Evolutionary conservation across 2,113 vertebrate genomes (phyloP), one percentile per base, ranked within the genome.

Genomic region (Pterocles burchelli): DNA sequence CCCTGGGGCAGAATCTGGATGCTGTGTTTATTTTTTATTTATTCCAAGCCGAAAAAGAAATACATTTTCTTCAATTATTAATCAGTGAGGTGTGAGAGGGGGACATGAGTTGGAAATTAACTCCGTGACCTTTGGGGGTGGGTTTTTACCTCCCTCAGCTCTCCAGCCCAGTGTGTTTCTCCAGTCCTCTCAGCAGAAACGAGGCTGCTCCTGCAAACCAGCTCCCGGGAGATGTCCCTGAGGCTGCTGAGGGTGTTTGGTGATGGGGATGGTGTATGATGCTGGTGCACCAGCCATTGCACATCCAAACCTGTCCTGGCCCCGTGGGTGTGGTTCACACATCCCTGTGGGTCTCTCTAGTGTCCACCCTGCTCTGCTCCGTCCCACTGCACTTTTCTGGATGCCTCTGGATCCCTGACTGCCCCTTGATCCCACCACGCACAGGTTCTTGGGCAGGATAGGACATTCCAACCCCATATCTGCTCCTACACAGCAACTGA

Each of bases 1-100:
- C 88, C 90, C 89, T 41, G 68, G 26, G 33, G 92, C 79, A 24
- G 86, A 81, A 74, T 16, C n/a, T 6, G 71, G 48, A 94, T 10
- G 80, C 71, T 45, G 70, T 25, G 71, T 57, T 96, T 91, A 36
- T 54, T 94, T 97, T 94, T 95, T 92, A 96, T 96, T 95, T 96
- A 96, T 91, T 90, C 86, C 36, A 65, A 61, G 75, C 57, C 7
- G 20, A 80, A 63, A 68, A 94, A 94, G 93, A 97, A 97, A 97
- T 90, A 86, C 79, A 89, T 95, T 97, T 97, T 87, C 96, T 96
- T 97, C 96, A 97, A 95, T 97, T 96, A 97, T 97, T 96, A 98
- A 97, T 95, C 97, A 97, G 70, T 2, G 73, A 97, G 86, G 95
- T 97, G 97, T 97, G 97, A 97, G 97, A 94, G 83, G 77, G 90